Conservation (phyloP, 2,797 vertebrate genomes). For the Eospalax fontanierii region DNA sequence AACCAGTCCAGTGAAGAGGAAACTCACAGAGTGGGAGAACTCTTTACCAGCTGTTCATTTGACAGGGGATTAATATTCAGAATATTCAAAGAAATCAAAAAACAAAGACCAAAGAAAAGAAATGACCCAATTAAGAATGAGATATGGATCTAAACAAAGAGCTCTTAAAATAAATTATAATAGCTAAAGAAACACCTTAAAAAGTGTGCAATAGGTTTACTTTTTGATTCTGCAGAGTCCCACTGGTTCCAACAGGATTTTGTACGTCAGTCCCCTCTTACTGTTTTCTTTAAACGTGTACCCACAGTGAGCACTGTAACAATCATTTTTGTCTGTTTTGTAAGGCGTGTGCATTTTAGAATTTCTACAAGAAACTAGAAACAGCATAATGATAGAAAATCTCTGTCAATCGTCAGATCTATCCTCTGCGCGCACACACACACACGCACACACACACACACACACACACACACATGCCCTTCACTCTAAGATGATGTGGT, state of each 20-base stretch:
- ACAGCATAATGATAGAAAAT: not conserved
- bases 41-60: no score
- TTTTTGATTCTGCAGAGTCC: conserved; percentile 9
- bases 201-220: not conserved
- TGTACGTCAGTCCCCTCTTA: not conserved
- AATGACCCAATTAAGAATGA: no score
- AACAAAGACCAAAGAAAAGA: no score
- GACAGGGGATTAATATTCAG: no score
- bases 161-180: no score
- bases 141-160: no score
- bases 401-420: no score
- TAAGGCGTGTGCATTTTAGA: conserved; percentile 13
- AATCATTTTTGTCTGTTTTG: not conserved
- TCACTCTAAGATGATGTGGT: not conserved
- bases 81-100: no score
- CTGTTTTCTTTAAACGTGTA: not conserved
- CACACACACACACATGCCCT: not conserved
- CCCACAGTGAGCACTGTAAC: not conserved
- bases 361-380: conserved; percentile 34
- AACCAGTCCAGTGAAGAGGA: no score
- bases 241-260: not conserved
- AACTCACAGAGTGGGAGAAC: no score
- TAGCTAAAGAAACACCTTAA: no score
- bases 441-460: not conserved
- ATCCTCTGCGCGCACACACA: no score